These are phyloP conservation scores for Patagioenas fasciata DNA, from an alignment of 2,113 vertebrate genomes.

Conservation along the genomic window DNA sequence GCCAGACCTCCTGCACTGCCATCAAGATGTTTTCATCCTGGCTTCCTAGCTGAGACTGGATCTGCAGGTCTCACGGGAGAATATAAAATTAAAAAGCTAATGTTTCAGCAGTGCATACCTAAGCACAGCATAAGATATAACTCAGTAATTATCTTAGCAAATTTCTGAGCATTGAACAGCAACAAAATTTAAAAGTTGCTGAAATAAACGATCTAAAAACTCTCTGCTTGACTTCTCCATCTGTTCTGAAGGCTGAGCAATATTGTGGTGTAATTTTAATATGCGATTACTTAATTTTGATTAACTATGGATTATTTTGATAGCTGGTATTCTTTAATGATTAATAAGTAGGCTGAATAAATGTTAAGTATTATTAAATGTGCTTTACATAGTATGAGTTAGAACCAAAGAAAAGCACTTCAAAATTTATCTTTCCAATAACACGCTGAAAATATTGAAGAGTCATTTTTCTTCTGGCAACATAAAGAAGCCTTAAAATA, in stretches of 20 bases:
- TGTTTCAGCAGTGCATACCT: conserved; percentile 51
- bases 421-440: conserved; percentile 23
- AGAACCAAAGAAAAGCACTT: conserved; percentile 1
- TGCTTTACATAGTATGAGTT: conserved; percentile 48
- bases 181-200: conserved; percentile 25
- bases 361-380: conserved; percentile 51
- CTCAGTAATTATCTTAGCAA: background rate
- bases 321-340: conserved; percentile 35
- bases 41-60: conserved; percentile 23
- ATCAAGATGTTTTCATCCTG: background rate
- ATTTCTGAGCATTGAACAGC: conserved; percentile 58
- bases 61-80: background rate
- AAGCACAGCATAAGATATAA: background rate
- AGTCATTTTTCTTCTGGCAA: conserved; percentile 50
- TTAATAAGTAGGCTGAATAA: conserved; percentile 47
- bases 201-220: background rate
- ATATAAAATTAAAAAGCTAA: conserved; percentile 11
- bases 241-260: conserved; percentile 34
- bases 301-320: conserved; percentile 41
- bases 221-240: conserved; percentile 35
- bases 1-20: background rate
- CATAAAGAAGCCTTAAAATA: conserved; percentile 62
- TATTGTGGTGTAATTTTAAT: background rate
- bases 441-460: background rate
- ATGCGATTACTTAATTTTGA: conserved; percentile 36